These are phyloP conservation scores for Paramisgurnus dabryanus DNA, from an alignment of 2,113 vertebrate genomes.

Conservation along the genomic window DNA sequence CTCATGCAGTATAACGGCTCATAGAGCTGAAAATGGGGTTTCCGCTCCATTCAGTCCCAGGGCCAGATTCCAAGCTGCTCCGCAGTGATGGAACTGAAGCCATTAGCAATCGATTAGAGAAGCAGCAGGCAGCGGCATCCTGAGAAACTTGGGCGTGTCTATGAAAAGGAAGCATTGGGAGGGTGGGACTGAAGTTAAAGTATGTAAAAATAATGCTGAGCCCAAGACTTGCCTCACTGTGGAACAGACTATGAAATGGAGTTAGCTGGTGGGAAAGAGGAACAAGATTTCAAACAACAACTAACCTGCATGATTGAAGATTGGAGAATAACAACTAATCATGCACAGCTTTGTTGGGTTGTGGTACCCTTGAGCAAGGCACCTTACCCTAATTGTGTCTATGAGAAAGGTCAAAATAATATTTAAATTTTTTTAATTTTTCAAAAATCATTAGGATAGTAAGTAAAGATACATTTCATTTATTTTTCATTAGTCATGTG, in stretches of 20 bases:
- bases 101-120: slow-evolving; percentile 83
- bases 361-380: no score
- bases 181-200: slow-evolving; percentile 57
- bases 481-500: no score
- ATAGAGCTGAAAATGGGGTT: slow-evolving; percentile 81
- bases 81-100: slow-evolving; percentile 74
- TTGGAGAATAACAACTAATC: no score
- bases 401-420: no score
- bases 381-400: no score
- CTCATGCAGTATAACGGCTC: slow-evolving; percentile 79
- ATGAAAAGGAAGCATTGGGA: slow-evolving; percentile 8
- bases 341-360: no score
- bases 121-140: slow-evolving; percentile 73
- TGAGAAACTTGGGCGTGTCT: slow-evolving; percentile 55
- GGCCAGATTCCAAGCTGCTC: slow-evolving; percentile 77
- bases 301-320: no score
- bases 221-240: slow-evolving; percentile 47
- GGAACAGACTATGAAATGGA: slow-evolving; percentile 57
- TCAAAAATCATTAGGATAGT: no score
- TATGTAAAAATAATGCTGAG: slow-evolving; percentile 64
- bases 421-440: no score
- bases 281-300: neutral
- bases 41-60: slow-evolving; percentile 79
- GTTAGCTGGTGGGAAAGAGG: neutral
- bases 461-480: no score